A percentile compares a stretch with the other conserved stretches of the same genome.
These are phyloP conservation scores for Poecilia gillii DNA, from an alignment of 2,797 vertebrate species.

Conservation along the genomic window DNA sequence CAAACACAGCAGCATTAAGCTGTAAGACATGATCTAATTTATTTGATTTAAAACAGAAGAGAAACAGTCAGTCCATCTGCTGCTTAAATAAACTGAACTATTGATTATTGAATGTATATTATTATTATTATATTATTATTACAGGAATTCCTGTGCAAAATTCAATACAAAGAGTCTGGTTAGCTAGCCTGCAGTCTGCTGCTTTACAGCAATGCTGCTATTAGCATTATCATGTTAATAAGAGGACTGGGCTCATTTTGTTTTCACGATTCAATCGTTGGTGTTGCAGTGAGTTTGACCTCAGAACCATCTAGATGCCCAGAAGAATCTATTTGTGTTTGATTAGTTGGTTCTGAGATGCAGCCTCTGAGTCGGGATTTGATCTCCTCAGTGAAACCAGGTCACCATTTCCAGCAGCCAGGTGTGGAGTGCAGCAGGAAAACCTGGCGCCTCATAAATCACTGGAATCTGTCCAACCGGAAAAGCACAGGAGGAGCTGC, in stretches of 20 bases:
- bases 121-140: neutral
- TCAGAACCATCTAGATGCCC: neutral
- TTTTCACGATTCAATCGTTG: neutral
- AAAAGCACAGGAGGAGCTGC: neutral
- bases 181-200: neutral
- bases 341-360: neutral
- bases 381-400: slow-evolving; percentile 4
- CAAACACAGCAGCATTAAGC: neutral
- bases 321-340: neutral
- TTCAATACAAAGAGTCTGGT: neutral
- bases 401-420: neutral
- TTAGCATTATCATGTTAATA: neutral
- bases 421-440: neutral
- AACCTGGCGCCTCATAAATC: neutral
- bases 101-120: neutral
- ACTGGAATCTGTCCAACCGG: neutral
- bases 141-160: neutral
- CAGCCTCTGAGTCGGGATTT: slow-evolving; percentile 6
- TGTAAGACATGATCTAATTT: neutral
- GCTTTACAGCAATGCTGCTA: neutral
- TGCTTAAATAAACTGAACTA: neutral
- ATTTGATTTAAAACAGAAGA: neutral
- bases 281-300: neutral
- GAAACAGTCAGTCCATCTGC: neutral
- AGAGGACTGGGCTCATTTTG: neutral